phyloP scores from a whole-genome alignment of 2,797 vertebrate genomes.

The Acrocephalus scirpaceus region DNA sequence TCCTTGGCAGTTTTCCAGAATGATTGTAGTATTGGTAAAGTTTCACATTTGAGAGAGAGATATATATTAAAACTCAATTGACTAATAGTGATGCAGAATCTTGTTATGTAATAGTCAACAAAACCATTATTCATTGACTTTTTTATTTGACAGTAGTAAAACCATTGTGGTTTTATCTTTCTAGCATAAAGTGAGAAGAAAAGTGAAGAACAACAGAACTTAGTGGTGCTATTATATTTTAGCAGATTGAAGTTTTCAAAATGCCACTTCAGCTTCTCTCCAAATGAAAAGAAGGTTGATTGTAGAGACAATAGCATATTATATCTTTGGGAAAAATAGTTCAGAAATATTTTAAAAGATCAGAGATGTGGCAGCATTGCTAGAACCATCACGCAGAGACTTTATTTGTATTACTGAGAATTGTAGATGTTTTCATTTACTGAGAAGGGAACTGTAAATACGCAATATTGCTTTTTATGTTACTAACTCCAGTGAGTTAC shows the following conservation, averaged over 20 bases:
- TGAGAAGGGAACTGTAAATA: slow-evolving; percentile 36
- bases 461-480: slow-evolving; percentile 40
- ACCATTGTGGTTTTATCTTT: slow-evolving; percentile 23
- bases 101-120: slow-evolving; percentile 16
- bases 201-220: slow-evolving; percentile 17
- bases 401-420: background rate
- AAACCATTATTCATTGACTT: slow-evolving; percentile 29
- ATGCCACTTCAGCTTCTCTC: slow-evolving; percentile 49
- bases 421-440: slow-evolving; percentile 27
- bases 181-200: slow-evolving; percentile 27
- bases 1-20: background rate
- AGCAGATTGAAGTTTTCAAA: slow-evolving; percentile 63
- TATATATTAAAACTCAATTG: background rate
- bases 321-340: slow-evolving; percentile 20
- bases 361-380: background rate
- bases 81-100: background rate
- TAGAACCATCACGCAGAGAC: background rate
- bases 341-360: slow-evolving; percentile 42
- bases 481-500: slow-evolving; percentile 20
- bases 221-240: background rate
- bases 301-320: slow-evolving; percentile 34
- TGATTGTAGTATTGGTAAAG: background rate
- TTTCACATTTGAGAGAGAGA: background rate
- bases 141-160: slow-evolving; percentile 28
- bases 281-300: slow-evolving; percentile 31